phyloP scores from a whole-genome alignment of 2,888 invertebrate species.

The Oxycera nigricornis region DNA sequence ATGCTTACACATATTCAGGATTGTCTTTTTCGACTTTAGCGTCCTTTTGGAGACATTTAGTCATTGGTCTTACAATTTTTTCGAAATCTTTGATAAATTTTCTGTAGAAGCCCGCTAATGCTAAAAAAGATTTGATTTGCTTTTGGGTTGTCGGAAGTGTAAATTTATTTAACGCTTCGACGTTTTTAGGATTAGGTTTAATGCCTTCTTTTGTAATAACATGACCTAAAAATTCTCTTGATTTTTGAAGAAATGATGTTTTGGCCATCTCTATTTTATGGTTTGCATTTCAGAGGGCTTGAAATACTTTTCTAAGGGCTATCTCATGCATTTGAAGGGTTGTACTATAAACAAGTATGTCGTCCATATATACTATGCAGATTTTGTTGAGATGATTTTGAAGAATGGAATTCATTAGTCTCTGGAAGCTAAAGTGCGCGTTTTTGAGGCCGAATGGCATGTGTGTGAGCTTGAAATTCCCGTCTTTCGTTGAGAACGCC shows the following conservation, averaged over 20 bases:
- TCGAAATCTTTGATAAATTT: constrained; percentile 22
- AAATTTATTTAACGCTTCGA: constrained; percentile 49
- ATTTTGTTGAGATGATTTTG: constrained; percentile 47
- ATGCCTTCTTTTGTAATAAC: constrained; percentile 52
- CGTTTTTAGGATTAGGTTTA: constrained; percentile 52
- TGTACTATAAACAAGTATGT: constrained; percentile 49
- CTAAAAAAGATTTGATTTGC: constrained; percentile 50
- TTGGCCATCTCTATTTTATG: constrained; percentile 50
- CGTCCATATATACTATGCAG: constrained; percentile 47
- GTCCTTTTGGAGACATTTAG: neutral
- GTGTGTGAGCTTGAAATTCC: constrained; percentile 52
- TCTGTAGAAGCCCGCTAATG: constrained; percentile 35
- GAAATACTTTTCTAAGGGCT: constrained; percentile 48
- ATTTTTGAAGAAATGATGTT: constrained; percentile 4
- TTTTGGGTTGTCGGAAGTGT: constrained; percentile 49
- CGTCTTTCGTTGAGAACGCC: constrained; percentile 52
- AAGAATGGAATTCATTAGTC: constrained; percentile 49
- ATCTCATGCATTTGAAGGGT: constrained; percentile 50
- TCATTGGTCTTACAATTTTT: constrained; percentile 15
- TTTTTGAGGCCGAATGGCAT: constrained; percentile 58
- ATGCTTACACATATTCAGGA: neutral
- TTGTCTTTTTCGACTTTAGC: neutral
- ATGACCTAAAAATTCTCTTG: constrained; percentile 50
- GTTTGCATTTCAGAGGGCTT: constrained; percentile 47
- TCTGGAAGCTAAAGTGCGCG: constrained; percentile 51